Conservation (phyloP, 2,113 vertebrate species). For the Tragelaphus strepsiceros region DNA sequence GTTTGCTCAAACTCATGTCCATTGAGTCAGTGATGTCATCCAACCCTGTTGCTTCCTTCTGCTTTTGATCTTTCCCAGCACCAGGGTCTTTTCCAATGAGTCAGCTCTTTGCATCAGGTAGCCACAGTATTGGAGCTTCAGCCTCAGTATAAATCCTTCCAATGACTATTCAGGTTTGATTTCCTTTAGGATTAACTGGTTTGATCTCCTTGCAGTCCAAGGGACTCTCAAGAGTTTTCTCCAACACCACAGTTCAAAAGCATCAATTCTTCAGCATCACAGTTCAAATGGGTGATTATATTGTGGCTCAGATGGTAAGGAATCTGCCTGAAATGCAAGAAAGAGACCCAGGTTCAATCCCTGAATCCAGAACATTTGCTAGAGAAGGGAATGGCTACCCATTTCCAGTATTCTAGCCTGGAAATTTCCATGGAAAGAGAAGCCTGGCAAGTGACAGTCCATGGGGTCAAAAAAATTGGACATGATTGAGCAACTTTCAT, state of each 20-base stretch:
- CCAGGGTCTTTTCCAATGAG: neutral
- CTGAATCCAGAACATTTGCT: neutral
- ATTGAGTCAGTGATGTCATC: neutral
- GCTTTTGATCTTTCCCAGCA: neutral
- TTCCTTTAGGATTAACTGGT: neutral
- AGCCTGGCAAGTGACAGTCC: neutral
- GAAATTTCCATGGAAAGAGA: neutral
- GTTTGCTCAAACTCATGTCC: neutral
- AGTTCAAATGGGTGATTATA: neutral
- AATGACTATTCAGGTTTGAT: neutral
- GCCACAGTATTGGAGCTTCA: neutral
- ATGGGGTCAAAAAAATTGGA: neutral
- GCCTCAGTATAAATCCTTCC: neutral
- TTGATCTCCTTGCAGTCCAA: neutral
- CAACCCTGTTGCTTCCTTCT: neutral
- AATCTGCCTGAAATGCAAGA: neutral
- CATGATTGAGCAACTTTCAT: neutral
- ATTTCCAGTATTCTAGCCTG: neutral
- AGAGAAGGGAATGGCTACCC: neutral
- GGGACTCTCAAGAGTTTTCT: neutral
- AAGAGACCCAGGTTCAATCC: neutral
- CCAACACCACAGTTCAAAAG: too few relatives aligned
- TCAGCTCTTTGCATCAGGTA: neutral
- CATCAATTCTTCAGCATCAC: neutral
- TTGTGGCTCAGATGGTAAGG: neutral